Evolutionary conservation across 64 coral and sea anemone species (phyloP), one percentile per base, ranked within the genome.

Genomic region (Hydrozoanthus tunicans): DNA sequence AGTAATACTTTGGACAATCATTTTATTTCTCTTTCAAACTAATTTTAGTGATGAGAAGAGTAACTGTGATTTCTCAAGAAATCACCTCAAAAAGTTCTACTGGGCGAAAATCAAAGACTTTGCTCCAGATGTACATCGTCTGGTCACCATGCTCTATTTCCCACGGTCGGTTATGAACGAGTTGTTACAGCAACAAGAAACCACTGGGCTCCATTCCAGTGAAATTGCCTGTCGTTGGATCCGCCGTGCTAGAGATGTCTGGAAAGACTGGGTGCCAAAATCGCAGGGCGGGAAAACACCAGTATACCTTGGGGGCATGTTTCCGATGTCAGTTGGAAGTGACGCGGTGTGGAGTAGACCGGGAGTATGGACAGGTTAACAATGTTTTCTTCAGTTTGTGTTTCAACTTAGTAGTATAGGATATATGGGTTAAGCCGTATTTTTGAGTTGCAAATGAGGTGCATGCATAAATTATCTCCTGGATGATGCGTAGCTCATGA

Each of bases 301-400:
- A 51, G 95, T 96, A 6, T 93, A 93, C 70, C 77, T 96, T 54
- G 95, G 95, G 72, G 95, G 95, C 6, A 96, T 96, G 95, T 96
- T 96, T 75, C 92, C 95, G 7, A 91, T 96, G 81, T 90, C 92
- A 11, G 79, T 27, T 64, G 88, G 57, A 54, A 64, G 90, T 24
- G 83, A 84, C 56, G 92, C 92, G 17, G 80, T 96, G 6, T 96
- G 95, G 95, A 92, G 92, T 68, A 91, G 92, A 54, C 95, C 95
- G 53, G 95, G 95, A 89, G 91, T 96, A 20, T 85, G 91, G 58
- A 72, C 89, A 56, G 95, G 95, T 96, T 72, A 58, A 62, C 54
- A 69, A 17, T 58, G 56, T 76, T 20, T 15, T 90, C 77, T 92
- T 12, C 3, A 32, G 23, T 53, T 43, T 53, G 5, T 23, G 12